Base-by-base conservation (phyloP, 2,113 vertebrate genomes). In the Cyphomyrus discorhynchus region DNA sequence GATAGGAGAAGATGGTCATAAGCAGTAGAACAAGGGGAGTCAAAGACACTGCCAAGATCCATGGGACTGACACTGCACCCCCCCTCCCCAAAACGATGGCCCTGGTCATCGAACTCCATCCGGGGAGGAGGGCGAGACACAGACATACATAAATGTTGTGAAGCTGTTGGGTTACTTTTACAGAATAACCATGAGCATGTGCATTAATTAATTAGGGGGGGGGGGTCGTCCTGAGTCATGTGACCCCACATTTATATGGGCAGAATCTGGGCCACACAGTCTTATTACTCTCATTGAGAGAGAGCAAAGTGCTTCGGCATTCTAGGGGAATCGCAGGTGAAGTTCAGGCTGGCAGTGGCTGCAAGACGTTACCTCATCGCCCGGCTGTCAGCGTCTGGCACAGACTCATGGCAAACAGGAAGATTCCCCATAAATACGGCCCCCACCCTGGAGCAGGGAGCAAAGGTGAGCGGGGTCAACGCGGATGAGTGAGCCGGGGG, bases 331-430 rank as follows among this genome's bases (percentile, higher is more conserved):
- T 70, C 10, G 3, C n/a, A 70, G 62, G 10, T 70, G 62, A 70
- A 31, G n/a, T 31, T 70, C 27, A 80, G 35, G 35, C 74, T 42
- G 74, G 35, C 35, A 80, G 62, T 4, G 62, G 62, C 93, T 92
- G 90, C 91, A 90, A 86, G 47, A 87, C 86, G 91, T 94, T 92
- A 94, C 94, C 92, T 95, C 95, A 95, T 90, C 91, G 87, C 82
- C 10, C 86, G 58, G 88, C 13, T 42, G 17, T 42, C 74, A 80
- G 74, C 35, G 15, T 80, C 17, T 80, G 74, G 35, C 70, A 77
- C 70, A 5, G 13, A 17, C 31, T 77, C 31, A 15, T 17, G 70
- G 70, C 35, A 19, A 42, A 80, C 74, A 80, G 74, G 35, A 80
- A 19, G 74, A 39, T 39, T 80, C n/a, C 35, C 35, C 35, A 5